phyloP scores from a whole-genome alignment of 2,113 vertebrate genomes.

The Sinocyclocheilus anshuiensis region DNA sequence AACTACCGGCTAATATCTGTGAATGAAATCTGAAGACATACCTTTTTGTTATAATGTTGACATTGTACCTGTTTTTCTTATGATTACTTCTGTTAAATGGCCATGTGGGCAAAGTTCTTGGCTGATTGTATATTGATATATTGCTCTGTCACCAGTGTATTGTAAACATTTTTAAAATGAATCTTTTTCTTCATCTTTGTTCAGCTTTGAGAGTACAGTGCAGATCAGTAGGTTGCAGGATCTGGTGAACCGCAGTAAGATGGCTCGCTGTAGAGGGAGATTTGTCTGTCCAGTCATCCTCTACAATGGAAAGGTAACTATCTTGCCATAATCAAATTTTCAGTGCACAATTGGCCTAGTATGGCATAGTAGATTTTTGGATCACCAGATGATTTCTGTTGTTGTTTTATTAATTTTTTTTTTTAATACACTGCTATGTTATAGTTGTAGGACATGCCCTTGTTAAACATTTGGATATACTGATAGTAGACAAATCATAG shows the following conservation, averaged over 20 bases:
- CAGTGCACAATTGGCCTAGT: not conserved
- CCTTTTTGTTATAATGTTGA: not conserved
- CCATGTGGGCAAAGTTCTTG: slow-evolving; percentile 4
- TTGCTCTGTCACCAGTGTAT: not conserved
- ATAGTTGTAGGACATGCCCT: not conserved
- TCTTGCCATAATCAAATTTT: not conserved
- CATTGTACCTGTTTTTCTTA: not conserved
- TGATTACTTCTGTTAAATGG: not conserved
- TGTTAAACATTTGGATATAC: slow-evolving; percentile 3
- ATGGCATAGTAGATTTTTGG: not conserved
- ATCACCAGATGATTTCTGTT: not conserved
- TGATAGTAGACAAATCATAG: not conserved
- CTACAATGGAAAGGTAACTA: slow-evolving; percentile 94
- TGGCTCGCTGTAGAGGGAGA: slow-evolving; percentile 92
- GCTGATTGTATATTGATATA: not conserved
- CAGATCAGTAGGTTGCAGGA: slow-evolving; percentile 93
- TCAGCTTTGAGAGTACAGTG: slow-evolving; percentile 90
- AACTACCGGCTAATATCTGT: not conserved
- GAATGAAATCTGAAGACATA: not conserved
- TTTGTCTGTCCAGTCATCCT: slow-evolving; percentile 98
- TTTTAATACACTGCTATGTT: not conserved
- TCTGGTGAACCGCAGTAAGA: slow-evolving; percentile 92
- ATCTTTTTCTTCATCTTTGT: slow-evolving; percentile 31
- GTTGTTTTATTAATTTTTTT: not conserved
- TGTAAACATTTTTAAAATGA: not conserved